These are phyloP conservation scores for Danio tinwini DNA, from an alignment of 2,797 vertebrate species.

Conservation along the genomic window DNA sequence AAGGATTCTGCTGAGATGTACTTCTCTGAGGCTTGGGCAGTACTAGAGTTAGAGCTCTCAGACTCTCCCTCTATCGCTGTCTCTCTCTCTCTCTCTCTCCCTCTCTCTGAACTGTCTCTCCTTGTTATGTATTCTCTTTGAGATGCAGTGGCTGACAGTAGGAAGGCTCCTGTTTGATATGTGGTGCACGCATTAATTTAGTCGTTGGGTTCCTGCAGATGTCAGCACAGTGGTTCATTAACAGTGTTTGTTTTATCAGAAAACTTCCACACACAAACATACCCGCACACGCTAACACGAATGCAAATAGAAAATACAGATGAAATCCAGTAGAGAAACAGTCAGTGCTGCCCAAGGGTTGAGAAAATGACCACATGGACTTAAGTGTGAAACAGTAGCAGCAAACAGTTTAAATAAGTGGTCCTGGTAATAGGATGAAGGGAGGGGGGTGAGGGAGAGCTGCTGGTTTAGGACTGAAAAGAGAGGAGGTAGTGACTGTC, in stretches of 20 bases:
- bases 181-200: conserved; percentile 65
- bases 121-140: conserved; percentile 69
- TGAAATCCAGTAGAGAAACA: conserved; percentile 15
- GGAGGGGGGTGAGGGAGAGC: neutral
- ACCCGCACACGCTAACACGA: conserved; percentile 17
- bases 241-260: conserved; percentile 63
- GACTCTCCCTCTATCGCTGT: conserved; percentile 2
- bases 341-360: conserved; percentile 63
- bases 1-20: conserved; percentile 29
- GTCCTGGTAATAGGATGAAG: conserved; percentile 1
- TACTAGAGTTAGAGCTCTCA: neutral
- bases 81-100: conserved; percentile 22
- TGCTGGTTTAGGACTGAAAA: neutral
- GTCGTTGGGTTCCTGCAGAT: conserved; percentile 66
- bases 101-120: conserved; percentile 52
- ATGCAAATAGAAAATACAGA: conserved; percentile 48
- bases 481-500: conserved; percentile 30
- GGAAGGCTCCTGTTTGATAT: conserved; percentile 65
- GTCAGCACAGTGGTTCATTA: conserved; percentile 67
- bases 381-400: neutral
- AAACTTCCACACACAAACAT: conserved; percentile 43
- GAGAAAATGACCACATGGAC: conserved; percentile 25
- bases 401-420: neutral
- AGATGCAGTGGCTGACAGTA: conserved; percentile 64
- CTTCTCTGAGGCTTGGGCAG: conserved; percentile 22